A percentile compares a stretch with the other conserved stretches of the same genome.
Evolutionary conservation across 2,113 vertebrate species (phyloP).

Genomic region (Pipra filicauda): DNA sequence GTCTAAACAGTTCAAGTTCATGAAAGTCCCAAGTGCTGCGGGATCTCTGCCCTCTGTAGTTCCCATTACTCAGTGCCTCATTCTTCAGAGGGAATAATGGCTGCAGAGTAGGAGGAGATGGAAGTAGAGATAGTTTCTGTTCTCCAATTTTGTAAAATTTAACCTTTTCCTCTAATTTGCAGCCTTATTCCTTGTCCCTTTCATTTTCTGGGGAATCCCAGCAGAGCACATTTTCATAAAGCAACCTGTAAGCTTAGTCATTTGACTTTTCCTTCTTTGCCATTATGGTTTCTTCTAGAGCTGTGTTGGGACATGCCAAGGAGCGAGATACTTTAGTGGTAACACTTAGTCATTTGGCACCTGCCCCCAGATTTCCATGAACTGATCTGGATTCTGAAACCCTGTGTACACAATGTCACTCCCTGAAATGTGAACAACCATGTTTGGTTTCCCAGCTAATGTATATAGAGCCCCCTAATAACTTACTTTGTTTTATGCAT

Average conservation of each 20-base stretch:
- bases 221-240: not conserved
- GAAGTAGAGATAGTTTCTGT: not conserved
- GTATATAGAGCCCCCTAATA: not conserved
- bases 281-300: not conserved
- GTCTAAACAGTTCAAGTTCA: not conserved
- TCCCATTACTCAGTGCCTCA: not conserved
- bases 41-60: not conserved
- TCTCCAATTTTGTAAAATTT: not conserved
- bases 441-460: not conserved
- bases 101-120: not conserved
- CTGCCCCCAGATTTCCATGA: not conserved
- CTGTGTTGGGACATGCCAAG: not conserved
- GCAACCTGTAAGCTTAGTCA: fast-evolving
- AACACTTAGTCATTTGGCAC: not conserved
- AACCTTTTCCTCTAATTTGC: not conserved
- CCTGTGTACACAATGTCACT: not conserved
- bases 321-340: not conserved
- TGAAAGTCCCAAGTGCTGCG: not conserved
- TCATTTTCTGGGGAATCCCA: not conserved
- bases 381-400: not conserved
- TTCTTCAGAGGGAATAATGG: not conserved
- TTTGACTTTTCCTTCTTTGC: not conserved
- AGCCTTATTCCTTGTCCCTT: not conserved
- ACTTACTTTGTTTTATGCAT: not conserved
- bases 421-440: not conserved